Base-by-base conservation (phyloP, 1,140 invertebrate species). In the Pseudomyrmex flavicornis region DNA sequence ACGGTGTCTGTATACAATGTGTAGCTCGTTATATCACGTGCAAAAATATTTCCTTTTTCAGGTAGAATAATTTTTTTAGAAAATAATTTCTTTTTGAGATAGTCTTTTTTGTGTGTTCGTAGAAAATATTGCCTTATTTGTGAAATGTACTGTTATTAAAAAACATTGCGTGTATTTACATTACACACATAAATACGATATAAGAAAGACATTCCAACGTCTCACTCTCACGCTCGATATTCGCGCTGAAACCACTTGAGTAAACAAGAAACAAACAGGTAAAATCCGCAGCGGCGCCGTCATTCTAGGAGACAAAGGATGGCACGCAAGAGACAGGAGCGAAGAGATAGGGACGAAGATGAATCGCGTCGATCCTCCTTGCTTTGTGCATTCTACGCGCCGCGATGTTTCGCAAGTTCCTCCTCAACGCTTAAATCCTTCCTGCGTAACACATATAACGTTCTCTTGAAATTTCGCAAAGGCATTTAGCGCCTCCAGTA, bases 381-480 rank as follows among this genome's bases (percentile, higher is more conserved):
- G 76, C 76, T 80, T 80, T 69, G 56, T 80, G 8, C 44, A 61
- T 59, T 80, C 76, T 80, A 54, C 52, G 54, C 61, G n/a, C n/a
- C 35, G 44, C 54, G 76, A 59, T 80, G 68, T 72, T 80, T 80
- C 76, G 76, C 76, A 80, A 72, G 68, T 80, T 80, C n/a, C 44
- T 50, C 52, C 54, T 15, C 63, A 17, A 17, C 22, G 52, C 35
- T 79, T 58, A 20, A 79, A 70, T 46, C 76, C 76, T 13, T 46
- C 44, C 44, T 52, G 66, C 66, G 54, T 80, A 72, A 80, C 72
- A 35, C 35, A 46, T 59, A 56, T 80, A 59, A 80, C 66, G 54
- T 46, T 61, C 66, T 66, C 22, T 56, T 61, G 63, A 88, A 85
- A 87, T 85, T 88, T 85, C 62, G 15, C 44, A 56, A 26, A 80